Evolutionary conservation across 1,140 invertebrate genomes (phyloP).

Genomic region (Zaprionus gabonicus): DNA sequence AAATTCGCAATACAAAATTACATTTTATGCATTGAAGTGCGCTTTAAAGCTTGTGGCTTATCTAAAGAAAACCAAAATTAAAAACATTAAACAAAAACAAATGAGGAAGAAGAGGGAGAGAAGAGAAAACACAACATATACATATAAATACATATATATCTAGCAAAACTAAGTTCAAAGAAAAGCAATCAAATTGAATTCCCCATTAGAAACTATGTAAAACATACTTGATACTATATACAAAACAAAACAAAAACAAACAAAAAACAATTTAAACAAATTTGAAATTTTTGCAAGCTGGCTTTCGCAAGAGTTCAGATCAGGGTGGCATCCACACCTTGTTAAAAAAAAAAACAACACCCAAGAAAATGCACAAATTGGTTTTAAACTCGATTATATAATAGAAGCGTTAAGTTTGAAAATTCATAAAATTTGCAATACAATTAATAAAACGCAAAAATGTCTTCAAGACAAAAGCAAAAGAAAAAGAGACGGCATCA

Average conservation of each 20-base stretch:
- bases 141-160: conserved; percentile 42
- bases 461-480: conserved; percentile 64
- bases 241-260: conserved; percentile 33
- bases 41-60: conserved; percentile 81
- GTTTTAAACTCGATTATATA: conserved; percentile 69
- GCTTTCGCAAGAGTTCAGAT: conserved; percentile 60
- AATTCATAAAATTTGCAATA: conserved; percentile 44
- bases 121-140: conserved; percentile 38
- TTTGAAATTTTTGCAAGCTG: conserved; percentile 74
- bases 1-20: conserved; percentile 29
- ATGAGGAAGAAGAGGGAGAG: background rate
- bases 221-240: conserved; percentile 52
- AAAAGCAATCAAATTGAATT: conserved; percentile 63
- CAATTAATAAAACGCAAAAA: conserved; percentile 53
- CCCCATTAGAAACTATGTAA: conserved; percentile 52
- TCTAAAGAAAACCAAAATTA: conserved; percentile 25
- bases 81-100: conserved; percentile 19
- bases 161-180: conserved; percentile 52
- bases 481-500: conserved; percentile 29
- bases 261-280: conserved; percentile 45
- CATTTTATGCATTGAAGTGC: conserved; percentile 65
- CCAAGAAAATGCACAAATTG: conserved; percentile 75
- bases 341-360: conserved; percentile 32
- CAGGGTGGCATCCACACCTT: conserved; percentile 3
- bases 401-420: conserved; percentile 70